A percentile compares a stretch with the other conserved stretches of the same genome.
These are phyloP conservation scores for Myotis myotis DNA, from an alignment of 2,797 vertebrate species.

Conservation along the genomic window DNA sequence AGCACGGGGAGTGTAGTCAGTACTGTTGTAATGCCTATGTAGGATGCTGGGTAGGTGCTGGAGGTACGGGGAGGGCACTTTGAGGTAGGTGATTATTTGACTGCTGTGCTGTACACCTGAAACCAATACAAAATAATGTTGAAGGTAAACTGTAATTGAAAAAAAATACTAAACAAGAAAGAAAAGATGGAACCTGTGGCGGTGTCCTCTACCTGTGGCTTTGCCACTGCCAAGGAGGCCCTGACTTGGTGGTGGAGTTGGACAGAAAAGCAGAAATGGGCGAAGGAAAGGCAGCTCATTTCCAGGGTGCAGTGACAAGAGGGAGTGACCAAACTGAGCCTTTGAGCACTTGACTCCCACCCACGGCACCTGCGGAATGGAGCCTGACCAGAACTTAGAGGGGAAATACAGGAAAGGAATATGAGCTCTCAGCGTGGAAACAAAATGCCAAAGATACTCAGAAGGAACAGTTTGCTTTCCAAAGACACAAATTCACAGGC, in stretches of 20 bases:
- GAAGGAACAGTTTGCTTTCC: neutral
- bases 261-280: neutral
- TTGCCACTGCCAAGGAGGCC: neutral
- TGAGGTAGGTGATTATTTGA: neutral
- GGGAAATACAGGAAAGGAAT: neutral
- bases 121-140: neutral
- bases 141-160: neutral
- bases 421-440: neutral
- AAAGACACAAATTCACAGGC: neutral
- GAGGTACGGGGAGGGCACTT: neutral
- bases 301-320: neutral
- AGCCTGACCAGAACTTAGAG: neutral
- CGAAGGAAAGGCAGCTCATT: neutral
- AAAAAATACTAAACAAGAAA: neutral
- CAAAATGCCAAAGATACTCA: neutral
- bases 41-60: neutral
- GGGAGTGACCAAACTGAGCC: neutral
- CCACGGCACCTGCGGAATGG: neutral
- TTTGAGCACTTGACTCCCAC: neutral
- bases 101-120: neutral
- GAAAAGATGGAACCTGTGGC: accelerated
- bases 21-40: neutral
- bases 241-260: neutral
- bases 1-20: neutral
- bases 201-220: neutral